Evolutionary conservation across 1,140 invertebrate genomes (phyloP), one percentile per base, ranked within the genome.

Genomic region (Hestina assimilis): DNA sequence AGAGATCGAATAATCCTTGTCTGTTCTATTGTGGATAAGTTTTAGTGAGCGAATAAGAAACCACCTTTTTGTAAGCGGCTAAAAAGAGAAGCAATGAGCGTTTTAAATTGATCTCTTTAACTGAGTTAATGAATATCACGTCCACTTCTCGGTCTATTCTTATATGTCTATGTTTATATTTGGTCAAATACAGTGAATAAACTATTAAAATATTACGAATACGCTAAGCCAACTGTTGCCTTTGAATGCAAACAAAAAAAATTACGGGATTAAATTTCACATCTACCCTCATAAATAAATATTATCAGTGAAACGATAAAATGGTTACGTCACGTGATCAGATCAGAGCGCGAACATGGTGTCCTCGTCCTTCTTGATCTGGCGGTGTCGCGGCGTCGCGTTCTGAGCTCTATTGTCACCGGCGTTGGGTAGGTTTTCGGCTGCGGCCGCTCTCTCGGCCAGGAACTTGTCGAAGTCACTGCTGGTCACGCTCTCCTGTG

Each of bases 381-480:
- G 78, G 4, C 81, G 65, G 54, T 83, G 84, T 2, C 78, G 63
- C 7, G 72, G 66, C 8, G 73, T 70, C 8, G 26, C 35, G 12
- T 47, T 46, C 23, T 46, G 57, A 26, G 33, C 41, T 28, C 47
- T 54, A 15, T 51, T 47, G 12, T 52, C 57, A 66, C 51, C 11
- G 55, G 66, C 59, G 60, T 54, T 43, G 51, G 93, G 92, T 63
- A 94, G 81, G 71, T 87, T 89, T 67, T 95, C 94, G 42, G 94
- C 95, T 7, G 94, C 96, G 11, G 95, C 94, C 15, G 96, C 96
- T 67, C 97, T 89, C 78, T 97, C 96, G 0, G 95, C 95, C 20
- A 98, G 90, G 87, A 98, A 98, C 72, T 94, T 92, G 75, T 98
- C 96, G 89, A 98, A 98, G 83, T 98, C 96, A 63, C 95, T 95